Conservation (phyloP, 2,888 invertebrate species). For the Chydorus sphaericus region DNA sequence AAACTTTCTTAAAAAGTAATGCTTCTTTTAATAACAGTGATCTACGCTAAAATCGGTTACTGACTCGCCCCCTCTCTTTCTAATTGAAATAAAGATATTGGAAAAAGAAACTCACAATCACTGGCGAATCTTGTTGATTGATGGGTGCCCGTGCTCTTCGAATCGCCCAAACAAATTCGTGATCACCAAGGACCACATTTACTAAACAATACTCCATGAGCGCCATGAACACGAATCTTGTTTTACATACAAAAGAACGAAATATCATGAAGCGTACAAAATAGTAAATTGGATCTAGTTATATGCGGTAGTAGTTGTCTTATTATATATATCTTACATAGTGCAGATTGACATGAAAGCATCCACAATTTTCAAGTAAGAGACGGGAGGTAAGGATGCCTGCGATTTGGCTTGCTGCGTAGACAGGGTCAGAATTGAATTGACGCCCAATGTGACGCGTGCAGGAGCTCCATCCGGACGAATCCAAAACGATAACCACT, state of each 20-base stretch:
- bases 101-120: constrained; percentile 19
- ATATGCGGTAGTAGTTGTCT: not conserved
- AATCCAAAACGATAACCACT: constrained; percentile 93
- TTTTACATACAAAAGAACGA: no score
- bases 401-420: constrained; percentile 89
- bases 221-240: constrained; percentile 85
- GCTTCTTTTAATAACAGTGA: no score
- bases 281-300: not conserved
- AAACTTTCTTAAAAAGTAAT: no score
- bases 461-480: constrained; percentile 89
- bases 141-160: constrained; percentile 29
- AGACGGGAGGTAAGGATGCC: constrained; percentile 81
- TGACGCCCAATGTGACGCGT: constrained; percentile 79
- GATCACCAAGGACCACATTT: constrained; percentile 65
- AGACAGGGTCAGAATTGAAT: constrained; percentile 74
- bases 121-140: constrained; percentile 38
- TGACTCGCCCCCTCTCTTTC: not conserved
- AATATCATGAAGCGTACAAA: not conserved
- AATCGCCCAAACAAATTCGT: constrained; percentile 34
- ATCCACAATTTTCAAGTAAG: constrained; percentile 82
- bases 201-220: constrained; percentile 85
- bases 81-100: not conserved
- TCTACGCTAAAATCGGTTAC: no score
- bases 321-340: constrained; percentile 39
- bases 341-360: constrained; percentile 91